Conservation (phyloP, 2,888 invertebrate species). For the Lasioglossum malachurum region DNA sequence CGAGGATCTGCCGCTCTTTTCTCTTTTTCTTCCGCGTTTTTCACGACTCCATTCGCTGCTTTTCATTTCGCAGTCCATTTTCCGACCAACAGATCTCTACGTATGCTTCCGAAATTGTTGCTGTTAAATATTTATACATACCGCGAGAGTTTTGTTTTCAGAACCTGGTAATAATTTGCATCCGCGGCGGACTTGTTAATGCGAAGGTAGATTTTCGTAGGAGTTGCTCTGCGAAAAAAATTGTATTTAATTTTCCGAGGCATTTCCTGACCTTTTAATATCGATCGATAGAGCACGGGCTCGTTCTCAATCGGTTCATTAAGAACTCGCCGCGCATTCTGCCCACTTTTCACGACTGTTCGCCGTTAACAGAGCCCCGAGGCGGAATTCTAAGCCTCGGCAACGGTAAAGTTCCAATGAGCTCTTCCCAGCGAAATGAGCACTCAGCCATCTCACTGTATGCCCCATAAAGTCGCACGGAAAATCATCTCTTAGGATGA, state of each 20-base stretch:
- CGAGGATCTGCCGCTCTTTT: conserved; percentile 22
- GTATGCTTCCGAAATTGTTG: neutral
- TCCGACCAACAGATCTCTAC: neutral
- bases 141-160: neutral
- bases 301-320: conserved; percentile 17
- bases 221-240: neutral
- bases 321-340: neutral
- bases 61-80: conserved; percentile 17
- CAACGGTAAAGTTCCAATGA: conserved; percentile 63
- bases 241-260: neutral
- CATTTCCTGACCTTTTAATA: neutral
- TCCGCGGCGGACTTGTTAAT: neutral
- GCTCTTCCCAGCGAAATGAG: conserved; percentile 66
- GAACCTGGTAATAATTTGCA: neutral
- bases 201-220: neutral
- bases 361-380: conserved; percentile 18
- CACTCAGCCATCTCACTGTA: conserved; percentile 69
- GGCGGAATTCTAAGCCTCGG: conserved; percentile 34
- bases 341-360: neutral
- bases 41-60: neutral
- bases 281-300: neutral
- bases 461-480: conserved; percentile 70
- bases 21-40: conserved; percentile 9
- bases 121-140: neutral
- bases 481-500: conserved; percentile 75